Evolutionary conservation across 1,140 invertebrate species (phyloP).

Genomic region (Drosophila melanogaster): Release_6_plus_ISO1_MT NT_033777.3:18182501-18183000

Average conservation of each 20-base stretch:
- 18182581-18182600: conserved; percentile 82
- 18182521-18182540: conserved; percentile 75
- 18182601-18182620: conserved; percentile 88
- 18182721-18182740: conserved; percentile 67
- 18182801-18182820: conserved; percentile 88
- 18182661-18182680: conserved; percentile 66
- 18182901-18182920: conserved; percentile 89
- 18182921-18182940: conserved; percentile 92
- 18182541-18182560: background rate
- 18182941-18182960: conserved; percentile 94
- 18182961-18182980: conserved; percentile 90
- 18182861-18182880: conserved; percentile 87
- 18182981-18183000: conserved; percentile 90
- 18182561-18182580: too few relatives aligned
- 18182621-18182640: conserved; percentile 85
- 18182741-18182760: conserved; percentile 75
- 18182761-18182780: conserved; percentile 87
- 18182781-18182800: conserved; percentile 91
- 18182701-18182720: conserved; percentile 74
- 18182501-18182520: conserved; percentile 84
- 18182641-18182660: conserved; percentile 69
- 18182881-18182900: conserved; percentile 88
- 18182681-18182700: conserved; percentile 69
- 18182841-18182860: conserved; percentile 87
- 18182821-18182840: conserved; percentile 85